These are phyloP conservation scores for Tetropium fuscum DNA, from an alignment of 2,888 invertebrate species.

Conservation along the genomic window DNA sequence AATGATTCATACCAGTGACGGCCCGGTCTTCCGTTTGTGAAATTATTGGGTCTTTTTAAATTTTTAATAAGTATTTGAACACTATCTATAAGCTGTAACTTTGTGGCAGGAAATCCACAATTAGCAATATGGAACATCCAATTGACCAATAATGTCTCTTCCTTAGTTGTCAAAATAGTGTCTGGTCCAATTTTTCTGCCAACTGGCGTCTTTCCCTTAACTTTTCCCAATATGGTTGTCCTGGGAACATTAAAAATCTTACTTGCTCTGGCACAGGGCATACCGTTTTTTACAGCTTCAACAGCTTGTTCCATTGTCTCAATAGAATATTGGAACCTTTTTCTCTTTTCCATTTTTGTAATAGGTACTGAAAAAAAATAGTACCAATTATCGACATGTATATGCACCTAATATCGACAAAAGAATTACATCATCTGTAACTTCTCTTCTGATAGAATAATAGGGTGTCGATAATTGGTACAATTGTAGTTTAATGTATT, in stretches of 20 bases:
- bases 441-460: no score
- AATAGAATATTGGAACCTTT: no score
- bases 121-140: not conserved
- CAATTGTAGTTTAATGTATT: no score
- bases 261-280: not conserved
- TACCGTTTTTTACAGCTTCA: not conserved
- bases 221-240: not conserved
- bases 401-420: no score
- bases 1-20: constrained; percentile 57
- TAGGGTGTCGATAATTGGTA: no score
- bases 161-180: not conserved
- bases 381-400: no score
- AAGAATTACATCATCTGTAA: no score
- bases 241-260: not conserved
- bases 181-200: not conserved
- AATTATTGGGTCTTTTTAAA: constrained; percentile 38
- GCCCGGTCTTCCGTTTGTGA: constrained; percentile 55
- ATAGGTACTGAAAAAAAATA: no score
- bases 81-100: not conserved
- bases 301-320: no score
- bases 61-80: constrained; percentile 30
- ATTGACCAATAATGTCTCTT: no score
- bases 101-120: not conserved
- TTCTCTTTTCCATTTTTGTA: no score
- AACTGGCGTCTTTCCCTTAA: not conserved